Evolutionary conservation across 2,797 vertebrate genomes (phyloP).

Genomic region (Pipistrellus pygmaeus): DNA sequence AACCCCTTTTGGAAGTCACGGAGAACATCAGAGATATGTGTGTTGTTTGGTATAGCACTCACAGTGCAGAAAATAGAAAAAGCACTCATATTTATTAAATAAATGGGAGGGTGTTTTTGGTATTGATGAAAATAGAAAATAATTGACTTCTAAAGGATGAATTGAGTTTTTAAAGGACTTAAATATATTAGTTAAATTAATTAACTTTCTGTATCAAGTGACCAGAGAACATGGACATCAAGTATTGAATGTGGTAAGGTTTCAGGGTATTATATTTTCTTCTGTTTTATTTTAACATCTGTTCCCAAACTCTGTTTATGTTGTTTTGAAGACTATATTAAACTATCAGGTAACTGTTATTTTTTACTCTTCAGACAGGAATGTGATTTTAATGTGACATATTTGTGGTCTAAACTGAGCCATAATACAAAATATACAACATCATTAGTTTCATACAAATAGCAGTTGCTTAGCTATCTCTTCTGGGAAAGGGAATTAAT

Average conservation of each 20-base stretch:
- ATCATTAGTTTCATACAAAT: background rate
- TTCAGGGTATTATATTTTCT: background rate
- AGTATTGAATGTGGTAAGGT: background rate
- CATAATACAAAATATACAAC: background rate
- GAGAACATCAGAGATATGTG: background rate
- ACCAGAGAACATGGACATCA: background rate
- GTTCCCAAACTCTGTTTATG: background rate
- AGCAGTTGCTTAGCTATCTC: background rate
- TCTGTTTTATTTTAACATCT: background rate
- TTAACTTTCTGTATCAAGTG: background rate
- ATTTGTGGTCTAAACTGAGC: constrained; percentile 28
- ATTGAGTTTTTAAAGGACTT: constrained; percentile 33
- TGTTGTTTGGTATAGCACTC: background rate
- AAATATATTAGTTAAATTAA: background rate
- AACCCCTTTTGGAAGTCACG: background rate
- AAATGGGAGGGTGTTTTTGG: background rate
- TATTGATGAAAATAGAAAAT: background rate
- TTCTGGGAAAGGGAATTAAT: constrained; percentile 33
- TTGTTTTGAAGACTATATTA: background rate
- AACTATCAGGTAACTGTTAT: background rate
- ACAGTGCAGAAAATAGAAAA: constrained; percentile 17
- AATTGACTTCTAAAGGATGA: background rate
- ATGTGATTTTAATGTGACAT: constrained; percentile 5
- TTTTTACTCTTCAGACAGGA: background rate
- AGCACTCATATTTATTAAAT: constrained; percentile 20